Evolutionary conservation across 1,140 invertebrate genomes (phyloP), one percentile per base, ranked within the genome.

Genomic region (Trichonephila clavipes): DNA sequence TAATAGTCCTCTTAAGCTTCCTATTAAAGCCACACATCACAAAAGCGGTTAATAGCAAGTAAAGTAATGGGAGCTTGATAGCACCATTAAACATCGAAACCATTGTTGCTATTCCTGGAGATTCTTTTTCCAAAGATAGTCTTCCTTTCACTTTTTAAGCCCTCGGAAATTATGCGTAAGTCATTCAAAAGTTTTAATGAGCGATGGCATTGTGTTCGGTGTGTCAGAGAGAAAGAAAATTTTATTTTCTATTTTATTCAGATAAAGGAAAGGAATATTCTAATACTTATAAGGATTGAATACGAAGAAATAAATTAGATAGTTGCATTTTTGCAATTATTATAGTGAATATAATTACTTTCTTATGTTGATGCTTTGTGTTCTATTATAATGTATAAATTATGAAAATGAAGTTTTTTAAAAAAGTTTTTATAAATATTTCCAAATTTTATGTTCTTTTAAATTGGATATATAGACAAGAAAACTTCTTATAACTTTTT

Each of bases 61-160:
- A 21, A 61, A 85, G 83, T 85, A 85, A 85, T 85, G 83, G 83
- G 83, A 28, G 28, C 83, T 59, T 85, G 83, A 85, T 61, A 85
- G 83, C 51, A n/a, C 51, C 83, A 85, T 85, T 85, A 85, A 61
- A 58, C 83, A 51, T 28, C 83, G 10, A 10, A 12, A 12, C 51
- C 83, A 58, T 28, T 85, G 83, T 85, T 85, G 51, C 83, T 61
- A 61, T 85, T 59, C 24, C 8, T 14, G 58, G 51, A 28, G 58
- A 24, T 85, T 85, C 58, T 61, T 51, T 24, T 85, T 16, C 24
- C 16, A 16, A 85, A 59, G 12, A 59, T 85, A 61, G 18, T 28
- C n/a, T 61, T 85, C 14, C 8, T 85, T 59, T 59, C 14, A 14
- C 4, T n/a, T 58, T 85, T 28, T 59, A 85, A n/a, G 28, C 24